These are phyloP conservation scores for Drosophila colorata DNA, from an alignment of 2,888 invertebrate species.

Conservation along the genomic window DNA sequence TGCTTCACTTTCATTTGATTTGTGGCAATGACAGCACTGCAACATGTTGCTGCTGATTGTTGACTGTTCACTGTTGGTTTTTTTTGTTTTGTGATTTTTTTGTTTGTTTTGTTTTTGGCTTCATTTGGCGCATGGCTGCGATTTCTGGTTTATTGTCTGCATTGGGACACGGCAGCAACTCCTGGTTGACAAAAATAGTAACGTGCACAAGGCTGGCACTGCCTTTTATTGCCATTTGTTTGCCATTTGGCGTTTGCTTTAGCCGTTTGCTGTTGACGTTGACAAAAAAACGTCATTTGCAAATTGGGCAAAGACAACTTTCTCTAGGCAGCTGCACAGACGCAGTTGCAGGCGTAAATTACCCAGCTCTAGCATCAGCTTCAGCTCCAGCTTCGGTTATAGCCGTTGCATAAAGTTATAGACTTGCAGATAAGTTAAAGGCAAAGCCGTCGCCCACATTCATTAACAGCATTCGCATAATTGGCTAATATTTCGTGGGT, in stretches of 20 bases:
- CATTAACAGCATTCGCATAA: conserved; percentile 77
- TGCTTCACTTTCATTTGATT: conserved; percentile 75
- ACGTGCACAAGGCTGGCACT: conserved; percentile 63
- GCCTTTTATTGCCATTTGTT: conserved; percentile 73
- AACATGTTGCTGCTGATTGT: conserved; percentile 48
- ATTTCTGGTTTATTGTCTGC: conserved; percentile 70
- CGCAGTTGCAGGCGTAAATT: conserved; percentile 52
- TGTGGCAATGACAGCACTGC: conserved; percentile 59
- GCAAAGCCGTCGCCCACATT: conserved; percentile 72
- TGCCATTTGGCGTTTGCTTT: conserved; percentile 40
- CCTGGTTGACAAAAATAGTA: conserved; percentile 75
- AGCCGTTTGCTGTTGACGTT: conserved; percentile 65
- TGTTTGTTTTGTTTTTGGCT: conserved; percentile 35
- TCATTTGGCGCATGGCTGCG: conserved; percentile 58
- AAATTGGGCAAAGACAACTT: conserved; percentile 81
- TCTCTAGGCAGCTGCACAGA: conserved; percentile 75
- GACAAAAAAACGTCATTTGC: conserved; percentile 81
- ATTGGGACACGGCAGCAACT: conserved; percentile 47
- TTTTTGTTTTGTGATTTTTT: conserved; percentile 10
- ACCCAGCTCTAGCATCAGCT: conserved; percentile 35
- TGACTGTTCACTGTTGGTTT: conserved; percentile 21
- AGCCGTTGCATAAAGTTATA: conserved; percentile 73
- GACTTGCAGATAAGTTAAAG: conserved; percentile 57
- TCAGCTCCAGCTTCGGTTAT: conserved; percentile 22
- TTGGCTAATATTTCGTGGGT: conserved; percentile 66